These are phyloP conservation scores for Dissostichus mawsoni DNA, from an alignment of 2,113 vertebrate species.

Conservation along the genomic window DNA sequence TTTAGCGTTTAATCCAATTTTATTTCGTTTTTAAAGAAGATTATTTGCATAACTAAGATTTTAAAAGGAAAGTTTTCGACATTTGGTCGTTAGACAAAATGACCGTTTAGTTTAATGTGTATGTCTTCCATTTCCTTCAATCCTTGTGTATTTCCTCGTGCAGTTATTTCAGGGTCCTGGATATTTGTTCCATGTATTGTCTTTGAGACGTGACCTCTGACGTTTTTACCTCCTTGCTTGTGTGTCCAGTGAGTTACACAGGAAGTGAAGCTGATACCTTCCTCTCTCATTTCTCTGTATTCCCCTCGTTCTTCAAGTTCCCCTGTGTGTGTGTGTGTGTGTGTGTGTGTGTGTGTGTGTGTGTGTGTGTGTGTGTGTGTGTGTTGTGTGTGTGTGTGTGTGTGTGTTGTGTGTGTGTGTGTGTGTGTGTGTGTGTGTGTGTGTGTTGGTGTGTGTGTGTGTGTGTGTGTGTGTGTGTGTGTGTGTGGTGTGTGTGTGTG, in stretches of 20 bases:
- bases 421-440: too few species aligned
- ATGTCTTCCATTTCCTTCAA: neutral
- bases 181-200: conserved; percentile 68
- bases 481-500: too few species aligned
- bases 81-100: neutral
- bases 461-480: too few species aligned
- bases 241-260: neutral
- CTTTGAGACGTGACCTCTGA: conserved; percentile 13
- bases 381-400: neutral
- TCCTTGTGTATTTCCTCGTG: rapidly evolving
- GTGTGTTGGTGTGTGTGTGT: too few species aligned
- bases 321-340: too few species aligned
- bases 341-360: too few species aligned
- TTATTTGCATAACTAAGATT: neutral
- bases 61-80: neutral
- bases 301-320: neutral
- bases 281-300: neutral
- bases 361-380: conserved; percentile 16
- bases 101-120: too few species aligned
- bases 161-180: conserved; percentile 19
- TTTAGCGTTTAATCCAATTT: neutral
- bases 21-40: neutral
- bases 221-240: neutral
- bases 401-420: too few species aligned
- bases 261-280: conserved; percentile 39